Base-by-base conservation (phyloP, 2,888 invertebrate species). In the Oxyscelio sp. region DNA sequence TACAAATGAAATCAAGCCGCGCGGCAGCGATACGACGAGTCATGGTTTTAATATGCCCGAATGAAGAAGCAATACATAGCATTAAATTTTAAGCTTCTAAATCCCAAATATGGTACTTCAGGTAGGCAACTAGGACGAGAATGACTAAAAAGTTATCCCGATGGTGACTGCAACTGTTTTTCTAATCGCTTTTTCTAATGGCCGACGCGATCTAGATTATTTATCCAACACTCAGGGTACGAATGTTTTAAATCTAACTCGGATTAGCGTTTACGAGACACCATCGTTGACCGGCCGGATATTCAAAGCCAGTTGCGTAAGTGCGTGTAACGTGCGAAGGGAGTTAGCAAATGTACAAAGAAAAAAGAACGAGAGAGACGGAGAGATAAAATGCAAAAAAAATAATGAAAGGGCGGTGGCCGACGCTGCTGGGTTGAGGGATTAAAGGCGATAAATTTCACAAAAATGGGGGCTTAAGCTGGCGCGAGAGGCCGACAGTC, bases 381-480 rank as follows among this genome's bases (percentile, higher is more conserved):
- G 78, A 73, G 71, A 86, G 78, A 73, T 68, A 58, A 63, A 63
- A 59, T n/a, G 74, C 54, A 66, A 59, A 75, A 82, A 85, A 85
- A 82, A 87, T 88, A 86, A 79, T 81, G 84, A 45, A 63, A 71
- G 81, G 77, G 85, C 73, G 82, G 79, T 82, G 83, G 81, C 87
- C 86, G 85, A 82, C 74, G 85, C 87, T 89, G 86, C 88, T 82
- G 87, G 90, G 89, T 90, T 91, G 92, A 93, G 89, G 94, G 93
- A 94, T 94, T 94, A 94, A 93, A 93, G 92, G 93, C 93, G 94
- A 94, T 94, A 94, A 94, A 94, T 94, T 94, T 94, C 92, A 90
- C 93, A 94, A 94, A 94, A 94, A 94, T 94, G 91, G 93, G 93
- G 93, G 94, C 93, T 94, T 93, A 94, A 93, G 86, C 92, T 94